phyloP scores from a whole-genome alignment of 1,140 invertebrate genomes.

The Sarcophaga peregrina region DNA sequence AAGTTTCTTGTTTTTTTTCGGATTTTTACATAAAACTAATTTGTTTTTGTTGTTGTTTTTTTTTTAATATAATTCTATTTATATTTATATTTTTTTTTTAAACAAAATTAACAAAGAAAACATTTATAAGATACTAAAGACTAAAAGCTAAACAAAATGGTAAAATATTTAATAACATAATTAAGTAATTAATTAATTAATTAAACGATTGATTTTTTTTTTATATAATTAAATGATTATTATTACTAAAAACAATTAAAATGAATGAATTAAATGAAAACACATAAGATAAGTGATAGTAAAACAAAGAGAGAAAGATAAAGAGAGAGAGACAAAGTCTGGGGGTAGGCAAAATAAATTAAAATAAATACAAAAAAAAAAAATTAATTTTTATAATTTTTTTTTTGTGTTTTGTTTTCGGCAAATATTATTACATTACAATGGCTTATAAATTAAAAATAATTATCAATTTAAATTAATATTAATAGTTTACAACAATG shows the following conservation, averaged over 20 bases:
- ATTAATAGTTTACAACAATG: background rate
- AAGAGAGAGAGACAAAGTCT: too few species aligned
- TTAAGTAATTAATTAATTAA: background rate
- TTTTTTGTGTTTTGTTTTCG: background rate
- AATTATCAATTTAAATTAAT: too few species aligned
- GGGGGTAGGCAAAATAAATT: too few species aligned
- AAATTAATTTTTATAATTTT: background rate
- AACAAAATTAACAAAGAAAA: constrained; percentile 39
- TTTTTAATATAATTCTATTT: constrained; percentile 31
- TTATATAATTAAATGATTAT: background rate
- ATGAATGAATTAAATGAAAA: too few species aligned
- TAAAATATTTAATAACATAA: constrained; percentile 38
- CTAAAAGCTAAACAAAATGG: constrained; percentile 37
- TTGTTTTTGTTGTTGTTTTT: background rate
- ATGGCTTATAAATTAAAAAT: too few species aligned
- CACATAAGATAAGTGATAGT: too few species aligned
- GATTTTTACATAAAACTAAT: constrained; percentile 27
- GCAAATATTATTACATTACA: background rate
- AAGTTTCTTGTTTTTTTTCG: constrained; percentile 28
- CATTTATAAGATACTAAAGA: constrained; percentile 34
- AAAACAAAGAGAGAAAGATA: too few species aligned
- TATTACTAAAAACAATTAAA: too few species aligned
- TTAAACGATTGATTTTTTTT: too few species aligned
- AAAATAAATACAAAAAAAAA: too few species aligned
- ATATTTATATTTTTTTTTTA: constrained; percentile 29